Conservation (phyloP, 2,888 invertebrate species). For the Stenchaetothrips biformis region DNA sequence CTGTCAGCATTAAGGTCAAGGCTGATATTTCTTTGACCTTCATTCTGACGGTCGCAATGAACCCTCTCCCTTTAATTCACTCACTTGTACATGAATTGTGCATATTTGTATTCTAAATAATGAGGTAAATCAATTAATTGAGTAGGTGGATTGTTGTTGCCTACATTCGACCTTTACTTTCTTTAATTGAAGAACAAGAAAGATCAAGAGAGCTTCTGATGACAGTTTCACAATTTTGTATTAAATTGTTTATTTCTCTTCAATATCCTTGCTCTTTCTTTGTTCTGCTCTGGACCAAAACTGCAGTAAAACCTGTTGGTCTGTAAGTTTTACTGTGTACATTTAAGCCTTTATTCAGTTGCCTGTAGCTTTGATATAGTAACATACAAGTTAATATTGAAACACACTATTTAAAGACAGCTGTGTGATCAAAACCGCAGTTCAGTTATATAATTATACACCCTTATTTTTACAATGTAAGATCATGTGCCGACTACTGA, state of each 20-base stretch:
- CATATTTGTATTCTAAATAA: slow-evolving; percentile 18
- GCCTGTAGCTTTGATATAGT: slow-evolving; percentile 13
- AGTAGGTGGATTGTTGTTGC: neutral
- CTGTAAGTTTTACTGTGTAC: slow-evolving; percentile 23
- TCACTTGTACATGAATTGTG: slow-evolving; percentile 21
- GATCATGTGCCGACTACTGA: neutral
- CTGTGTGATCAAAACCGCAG: neutral
- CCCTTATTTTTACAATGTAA: neutral
- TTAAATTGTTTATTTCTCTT: neutral
- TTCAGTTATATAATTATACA: neutral
- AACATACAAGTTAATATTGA: neutral
- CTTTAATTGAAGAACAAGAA: neutral
- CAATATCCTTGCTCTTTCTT: neutral
- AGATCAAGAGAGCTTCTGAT: neutral
- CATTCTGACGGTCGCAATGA: neutral
- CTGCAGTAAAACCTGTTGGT: slow-evolving; percentile 20
- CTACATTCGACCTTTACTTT: neutral
- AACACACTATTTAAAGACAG: neutral
- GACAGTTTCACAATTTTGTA: neutral
- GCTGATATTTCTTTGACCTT: neutral
- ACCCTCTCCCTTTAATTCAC: neutral
- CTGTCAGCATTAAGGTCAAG: slow-evolving; percentile 4
- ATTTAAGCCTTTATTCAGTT: slow-evolving; percentile 17
- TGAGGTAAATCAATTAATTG: slow-evolving; percentile 15
- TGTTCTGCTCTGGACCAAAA: slow-evolving; percentile 18